Conservation (phyloP, 2,113 vertebrate genomes). For the Cavia porcellus region DNA sequence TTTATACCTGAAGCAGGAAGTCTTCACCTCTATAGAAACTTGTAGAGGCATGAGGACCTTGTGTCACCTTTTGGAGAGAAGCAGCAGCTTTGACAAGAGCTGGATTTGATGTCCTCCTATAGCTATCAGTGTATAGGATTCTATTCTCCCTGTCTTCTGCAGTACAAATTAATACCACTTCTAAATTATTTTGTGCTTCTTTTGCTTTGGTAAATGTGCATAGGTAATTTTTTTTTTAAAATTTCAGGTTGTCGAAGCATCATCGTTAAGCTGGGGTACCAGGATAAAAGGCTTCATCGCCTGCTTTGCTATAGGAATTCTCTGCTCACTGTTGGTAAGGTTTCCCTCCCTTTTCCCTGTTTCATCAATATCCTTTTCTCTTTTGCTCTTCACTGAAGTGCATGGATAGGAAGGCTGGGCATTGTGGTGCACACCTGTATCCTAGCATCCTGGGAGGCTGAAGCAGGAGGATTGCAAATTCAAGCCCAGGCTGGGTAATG, state of each 20-base stretch:
- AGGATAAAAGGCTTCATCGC: conserved; percentile 88
- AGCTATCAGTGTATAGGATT: accelerated
- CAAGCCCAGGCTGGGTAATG: not conserved
- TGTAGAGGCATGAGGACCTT: not conserved
- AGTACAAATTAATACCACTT: accelerated
- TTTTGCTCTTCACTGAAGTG: not conserved
- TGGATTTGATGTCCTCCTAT: accelerated
- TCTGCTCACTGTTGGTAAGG: conserved; percentile 90
- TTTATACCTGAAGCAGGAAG: not conserved
- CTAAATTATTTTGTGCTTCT: not conserved
- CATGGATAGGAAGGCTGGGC: not conserved
- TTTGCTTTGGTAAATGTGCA: not conserved
- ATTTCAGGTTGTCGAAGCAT: conserved; percentile 85
- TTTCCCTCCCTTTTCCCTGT: not conserved
- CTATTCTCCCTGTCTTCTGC: not conserved
- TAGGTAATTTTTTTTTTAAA: not conserved
- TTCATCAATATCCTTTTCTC: not conserved
- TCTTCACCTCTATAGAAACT: not conserved
- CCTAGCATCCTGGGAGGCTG: not conserved
- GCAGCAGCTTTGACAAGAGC: not conserved
- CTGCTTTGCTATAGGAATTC: conserved; percentile 86
- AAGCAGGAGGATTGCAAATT: not conserved
- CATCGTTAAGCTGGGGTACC: conserved; percentile 86
- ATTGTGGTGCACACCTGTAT: not conserved
- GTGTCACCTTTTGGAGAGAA: not conserved